Percentiles rank a stretch among this genome's conserved stretches.
These are phyloP conservation scores for Xerus inauris DNA, from an alignment of 2,113 vertebrate species.

Conservation along the genomic window DNA sequence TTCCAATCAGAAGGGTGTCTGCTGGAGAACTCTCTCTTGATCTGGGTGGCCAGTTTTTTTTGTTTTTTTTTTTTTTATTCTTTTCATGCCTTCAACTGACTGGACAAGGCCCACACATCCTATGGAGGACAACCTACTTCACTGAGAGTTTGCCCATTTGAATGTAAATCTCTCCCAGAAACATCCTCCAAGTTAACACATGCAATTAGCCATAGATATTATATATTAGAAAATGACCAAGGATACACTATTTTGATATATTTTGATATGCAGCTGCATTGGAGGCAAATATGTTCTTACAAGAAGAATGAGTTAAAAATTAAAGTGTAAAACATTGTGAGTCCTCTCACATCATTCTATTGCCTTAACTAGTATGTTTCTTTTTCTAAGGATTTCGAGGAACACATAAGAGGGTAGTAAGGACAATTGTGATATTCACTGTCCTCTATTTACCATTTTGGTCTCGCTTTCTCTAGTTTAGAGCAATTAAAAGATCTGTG, in stretches of 20 bases:
- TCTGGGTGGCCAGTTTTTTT: not conserved
- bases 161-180: not conserved
- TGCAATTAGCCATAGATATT: not conserved
- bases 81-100: not conserved
- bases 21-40: not conserved
- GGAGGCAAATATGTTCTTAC: not conserved
- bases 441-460: not conserved
- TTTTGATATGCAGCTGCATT: not conserved
- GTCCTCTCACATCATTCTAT: not conserved
- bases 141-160: not conserved
- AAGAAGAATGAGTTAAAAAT: not conserved
- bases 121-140: not conserved
- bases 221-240: not conserved
- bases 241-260: not conserved
- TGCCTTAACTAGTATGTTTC: not conserved
- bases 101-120: not conserved
- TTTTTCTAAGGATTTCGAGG: not conserved
- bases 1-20: not conserved
- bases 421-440: accelerated
- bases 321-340: not conserved
- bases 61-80: not conserved
- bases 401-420: not conserved
- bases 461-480: not conserved
- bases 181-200: not conserved
- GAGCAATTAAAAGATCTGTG: not conserved